These are phyloP conservation scores for Hemicrepidius hirtus DNA, from an alignment of 2,888 invertebrate species.

Conservation along the genomic window DNA sequence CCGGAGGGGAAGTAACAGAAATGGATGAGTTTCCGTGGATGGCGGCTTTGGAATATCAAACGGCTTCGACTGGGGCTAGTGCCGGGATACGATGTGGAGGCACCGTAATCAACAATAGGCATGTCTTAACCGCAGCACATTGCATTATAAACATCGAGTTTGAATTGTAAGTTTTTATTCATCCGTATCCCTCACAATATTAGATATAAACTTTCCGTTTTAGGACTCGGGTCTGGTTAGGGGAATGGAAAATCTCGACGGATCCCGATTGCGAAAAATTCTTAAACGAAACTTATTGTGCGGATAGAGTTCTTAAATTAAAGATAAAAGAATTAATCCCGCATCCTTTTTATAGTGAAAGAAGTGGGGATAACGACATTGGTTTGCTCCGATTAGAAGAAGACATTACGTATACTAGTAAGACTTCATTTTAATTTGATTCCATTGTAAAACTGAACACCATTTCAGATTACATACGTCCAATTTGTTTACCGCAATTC, in stretches of 20 bases:
- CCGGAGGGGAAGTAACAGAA: constrained; percentile 63
- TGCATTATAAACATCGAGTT: constrained; percentile 58
- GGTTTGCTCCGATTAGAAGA: constrained; percentile 8
- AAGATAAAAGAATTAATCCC: constrained; percentile 5
- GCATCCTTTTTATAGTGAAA: background rate
- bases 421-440: background rate
- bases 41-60: constrained; percentile 68
- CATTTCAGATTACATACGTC: constrained; percentile 21
- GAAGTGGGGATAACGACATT: constrained; percentile 13
- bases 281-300: background rate
- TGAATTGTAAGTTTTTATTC: constrained; percentile 8
- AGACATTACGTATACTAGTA: background rate
- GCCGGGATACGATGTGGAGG: constrained; percentile 67
- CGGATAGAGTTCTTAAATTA: constrained; percentile 11
- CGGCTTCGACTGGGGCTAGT: constrained; percentile 12
- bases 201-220: background rate
- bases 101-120: constrained; percentile 70
- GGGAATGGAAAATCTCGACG: constrained; percentile 1
- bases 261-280: background rate
- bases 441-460: too few species aligned
- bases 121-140: constrained; percentile 72
- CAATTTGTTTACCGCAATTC: constrained; percentile 18
- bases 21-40: constrained; percentile 72
- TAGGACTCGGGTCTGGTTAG: constrained; percentile 50
- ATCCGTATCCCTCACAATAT: too few species aligned